Evolutionary conservation across 2,797 vertebrate species (phyloP).

Genomic region (Hypotaenidia philippensis): DNA sequence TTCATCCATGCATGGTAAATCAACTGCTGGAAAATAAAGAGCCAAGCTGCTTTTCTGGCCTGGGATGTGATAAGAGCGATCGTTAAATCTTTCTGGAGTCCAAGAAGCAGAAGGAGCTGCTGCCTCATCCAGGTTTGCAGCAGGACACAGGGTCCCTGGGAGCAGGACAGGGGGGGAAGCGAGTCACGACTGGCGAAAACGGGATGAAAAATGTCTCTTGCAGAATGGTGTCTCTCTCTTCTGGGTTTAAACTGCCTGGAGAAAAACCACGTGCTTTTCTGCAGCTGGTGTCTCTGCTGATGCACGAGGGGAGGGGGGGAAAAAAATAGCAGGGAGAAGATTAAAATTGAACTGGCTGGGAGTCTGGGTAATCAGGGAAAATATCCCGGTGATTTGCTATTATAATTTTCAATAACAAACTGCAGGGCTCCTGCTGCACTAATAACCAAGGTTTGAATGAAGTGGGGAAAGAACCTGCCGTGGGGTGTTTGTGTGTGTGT

Average conservation of each 20-base stretch:
- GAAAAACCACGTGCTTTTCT: slow-evolving; percentile 42
- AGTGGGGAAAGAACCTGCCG: slow-evolving; percentile 46
- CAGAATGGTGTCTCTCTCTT: slow-evolving; percentile 32
- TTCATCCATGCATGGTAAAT: slow-evolving; percentile 48
- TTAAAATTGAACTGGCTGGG: slow-evolving; percentile 62
- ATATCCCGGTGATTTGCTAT: slow-evolving; percentile 79
- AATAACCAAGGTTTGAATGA: slow-evolving; percentile 69
- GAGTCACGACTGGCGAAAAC: not conserved
- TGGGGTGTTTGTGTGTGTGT: slow-evolving; percentile 37
- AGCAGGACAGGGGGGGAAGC: not conserved
- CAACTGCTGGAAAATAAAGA: slow-evolving; percentile 35
- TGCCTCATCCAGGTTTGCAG: not conserved
- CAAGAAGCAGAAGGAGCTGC: not conserved
- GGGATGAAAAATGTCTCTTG: slow-evolving; percentile 18
- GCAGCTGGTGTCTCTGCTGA: slow-evolving; percentile 78
- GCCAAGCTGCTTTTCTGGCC: slow-evolving; percentile 59
- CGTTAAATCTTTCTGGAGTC: not conserved
- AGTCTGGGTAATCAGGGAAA: slow-evolving; percentile 81
- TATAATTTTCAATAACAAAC: slow-evolving; percentile 80
- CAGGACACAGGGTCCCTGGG: not conserved
- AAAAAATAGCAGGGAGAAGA: slow-evolving; percentile 50
- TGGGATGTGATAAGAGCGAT: not conserved
- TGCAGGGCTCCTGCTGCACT: slow-evolving; percentile 72
- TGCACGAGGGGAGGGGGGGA: not conserved
- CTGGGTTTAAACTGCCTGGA: slow-evolving; percentile 28